These are phyloP conservation scores for Mustelus asterias DNA, from an alignment of 2,113 vertebrate genomes.

Conservation along the genomic window DNA sequence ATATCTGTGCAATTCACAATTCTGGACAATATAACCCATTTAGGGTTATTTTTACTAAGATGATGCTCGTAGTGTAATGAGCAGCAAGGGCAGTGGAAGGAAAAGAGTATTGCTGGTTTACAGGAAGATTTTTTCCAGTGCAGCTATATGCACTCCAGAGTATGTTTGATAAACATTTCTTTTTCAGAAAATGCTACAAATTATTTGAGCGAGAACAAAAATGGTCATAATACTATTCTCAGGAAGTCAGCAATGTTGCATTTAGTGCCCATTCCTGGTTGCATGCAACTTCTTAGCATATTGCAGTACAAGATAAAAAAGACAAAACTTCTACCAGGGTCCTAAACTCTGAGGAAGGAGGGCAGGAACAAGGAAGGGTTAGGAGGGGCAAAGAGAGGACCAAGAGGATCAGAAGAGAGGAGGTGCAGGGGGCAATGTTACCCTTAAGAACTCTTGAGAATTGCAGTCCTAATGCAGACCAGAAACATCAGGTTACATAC, in stretches of 20 bases:
- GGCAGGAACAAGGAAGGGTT: background rate
- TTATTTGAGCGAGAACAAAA: background rate
- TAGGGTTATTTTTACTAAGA: background rate
- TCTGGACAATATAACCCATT: background rate
- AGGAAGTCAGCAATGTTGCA: background rate
- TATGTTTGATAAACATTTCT: background rate
- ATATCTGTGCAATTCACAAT: background rate
- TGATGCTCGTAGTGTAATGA: background rate
- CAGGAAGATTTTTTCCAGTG: background rate
- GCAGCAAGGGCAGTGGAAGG: background rate
- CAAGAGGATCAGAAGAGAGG: too few species aligned
- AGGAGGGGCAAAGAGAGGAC: background rate
- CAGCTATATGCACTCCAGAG: background rate
- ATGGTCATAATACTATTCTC: background rate
- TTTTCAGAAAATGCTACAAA: background rate
- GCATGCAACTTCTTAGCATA: background rate
- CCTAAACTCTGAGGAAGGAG: background rate
- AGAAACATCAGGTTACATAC: conserved; percentile 9
- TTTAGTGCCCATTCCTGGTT: background rate
- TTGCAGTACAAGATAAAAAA: background rate
- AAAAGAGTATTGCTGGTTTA: background rate
- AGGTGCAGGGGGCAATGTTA: background rate
- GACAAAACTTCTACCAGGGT: background rate
- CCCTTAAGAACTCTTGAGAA: background rate
- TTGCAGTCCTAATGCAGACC: background rate